phyloP scores from a whole-genome alignment of 2,888 invertebrate genomes.

The Rhogogaster chlorosoma region DNA sequence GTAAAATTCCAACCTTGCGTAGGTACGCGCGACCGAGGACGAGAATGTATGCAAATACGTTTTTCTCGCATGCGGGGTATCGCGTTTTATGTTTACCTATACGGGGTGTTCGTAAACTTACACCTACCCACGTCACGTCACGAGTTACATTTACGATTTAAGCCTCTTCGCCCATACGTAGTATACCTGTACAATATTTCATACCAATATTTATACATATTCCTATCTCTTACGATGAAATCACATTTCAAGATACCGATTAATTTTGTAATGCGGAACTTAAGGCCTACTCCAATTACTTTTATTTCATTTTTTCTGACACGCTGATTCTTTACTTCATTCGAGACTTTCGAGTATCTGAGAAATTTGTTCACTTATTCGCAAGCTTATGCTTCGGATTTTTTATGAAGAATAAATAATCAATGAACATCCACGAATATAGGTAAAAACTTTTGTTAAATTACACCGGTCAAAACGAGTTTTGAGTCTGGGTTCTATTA shows the following conservation, averaged over 20 bases:
- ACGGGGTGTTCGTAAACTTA: neutral
- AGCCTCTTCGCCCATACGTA: neutral
- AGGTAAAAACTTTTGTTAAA: no score
- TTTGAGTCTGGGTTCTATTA: no score
- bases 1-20: constrained; percentile 23
- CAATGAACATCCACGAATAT: no score
- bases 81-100: neutral
- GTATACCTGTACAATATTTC: no score
- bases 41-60: constrained; percentile 6
- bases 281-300: neutral
- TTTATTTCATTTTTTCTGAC: neutral
- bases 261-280: neutral
- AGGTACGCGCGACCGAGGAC: neutral
- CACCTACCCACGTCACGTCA: neutral
- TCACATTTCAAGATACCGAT: neutral
- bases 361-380: no score
- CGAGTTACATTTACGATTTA: neutral
- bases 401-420: no score
- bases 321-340: neutral
- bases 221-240: neutral
- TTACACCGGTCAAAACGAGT: no score
- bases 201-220: neutral
- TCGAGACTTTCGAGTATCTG: no score
- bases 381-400: no score
- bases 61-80: neutral